Evolutionary conservation across 2,888 invertebrate species (phyloP), one percentile per base, ranked within the genome.

Genomic region (Sesia apiformis): DNA sequence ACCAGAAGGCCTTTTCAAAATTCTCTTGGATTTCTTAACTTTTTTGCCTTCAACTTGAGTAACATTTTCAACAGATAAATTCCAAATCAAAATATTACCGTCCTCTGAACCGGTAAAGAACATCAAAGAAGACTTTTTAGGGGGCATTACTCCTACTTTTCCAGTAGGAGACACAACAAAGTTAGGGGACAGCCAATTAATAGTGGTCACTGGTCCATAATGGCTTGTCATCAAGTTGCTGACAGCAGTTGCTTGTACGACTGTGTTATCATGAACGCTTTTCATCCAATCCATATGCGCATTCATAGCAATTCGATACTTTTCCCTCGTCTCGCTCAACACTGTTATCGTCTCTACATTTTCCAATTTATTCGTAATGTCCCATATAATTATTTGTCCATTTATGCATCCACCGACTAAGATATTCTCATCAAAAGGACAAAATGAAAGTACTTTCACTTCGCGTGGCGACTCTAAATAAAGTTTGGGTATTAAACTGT

Each of bases 341-440:
- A 92, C 90, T 70, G 92, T 91, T 52, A 92, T 86, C 49, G 82
- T 84, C 65, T 95, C 94, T 1, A 93, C 88, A 59, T 91, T 90
- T 60, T 92, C 90, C 39, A 93, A 79, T 62, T 92, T 92, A 55
- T 92, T 90, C 40, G 90, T 91, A 56, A 94, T 81, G 72, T 94
- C 94, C 94, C 94, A 94, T 50, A 94, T 66, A 23, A 93, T 82
- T 5, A 95, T 78, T 89, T 94, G 92, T 1, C 95, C 95, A 71
- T 94, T 95, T 3, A 85, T 81, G 55, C 92, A 92, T 4, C 95
- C 95, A 4, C 95, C 95, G 50, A 95, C 68, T 39, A 95, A 71
- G 52, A 94, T 71, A 69, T 94, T 93, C 58, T 92, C 92, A 67
- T 95, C 86, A 58, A 91, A 91, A 0, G 94, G 94, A 67, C 94